These are phyloP conservation scores for Platysteira castanea DNA, from an alignment of 2,113 vertebrate species.

Conservation along the genomic window DNA sequence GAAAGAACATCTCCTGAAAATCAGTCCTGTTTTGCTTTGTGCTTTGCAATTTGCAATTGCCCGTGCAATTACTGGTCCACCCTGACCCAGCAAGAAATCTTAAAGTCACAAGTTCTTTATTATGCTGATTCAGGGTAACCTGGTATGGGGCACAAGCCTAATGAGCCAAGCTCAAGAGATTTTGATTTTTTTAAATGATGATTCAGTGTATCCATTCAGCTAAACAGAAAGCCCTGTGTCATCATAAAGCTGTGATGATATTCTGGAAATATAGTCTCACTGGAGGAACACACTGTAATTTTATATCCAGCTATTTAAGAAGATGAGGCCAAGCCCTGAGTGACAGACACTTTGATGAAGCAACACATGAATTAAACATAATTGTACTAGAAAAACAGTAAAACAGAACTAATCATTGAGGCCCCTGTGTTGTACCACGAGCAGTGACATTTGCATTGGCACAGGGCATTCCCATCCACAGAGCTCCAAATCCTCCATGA, in stretches of 20 bases:
- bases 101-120: background rate
- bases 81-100: background rate
- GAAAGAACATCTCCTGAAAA: background rate
- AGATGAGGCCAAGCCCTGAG: slow-evolving; percentile 39
- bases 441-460: slow-evolving; percentile 37
- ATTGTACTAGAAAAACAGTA: slow-evolving; percentile 44
- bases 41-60: background rate
- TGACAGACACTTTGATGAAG: slow-evolving; percentile 41
- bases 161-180: background rate
- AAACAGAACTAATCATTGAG: slow-evolving; percentile 33
- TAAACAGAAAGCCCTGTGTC: slow-evolving; percentile 35
- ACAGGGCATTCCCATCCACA: background rate
- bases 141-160: background rate
- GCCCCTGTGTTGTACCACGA: background rate
- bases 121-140: background rate
- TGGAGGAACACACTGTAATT: slow-evolving; percentile 52
- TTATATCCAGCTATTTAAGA: slow-evolving; percentile 50
- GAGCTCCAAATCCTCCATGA: background rate
- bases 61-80: background rate
- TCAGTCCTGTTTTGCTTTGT: background rate
- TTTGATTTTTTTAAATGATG: background rate
- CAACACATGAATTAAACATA: slow-evolving; percentile 56
- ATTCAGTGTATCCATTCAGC: background rate
- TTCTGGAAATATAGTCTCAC: slow-evolving; percentile 31
- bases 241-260: slow-evolving; percentile 49